Evolutionary conservation across 1,140 invertebrate genomes (phyloP), one percentile per base, ranked within the genome.

Genomic region (Drosophila sechellia): DNA sequence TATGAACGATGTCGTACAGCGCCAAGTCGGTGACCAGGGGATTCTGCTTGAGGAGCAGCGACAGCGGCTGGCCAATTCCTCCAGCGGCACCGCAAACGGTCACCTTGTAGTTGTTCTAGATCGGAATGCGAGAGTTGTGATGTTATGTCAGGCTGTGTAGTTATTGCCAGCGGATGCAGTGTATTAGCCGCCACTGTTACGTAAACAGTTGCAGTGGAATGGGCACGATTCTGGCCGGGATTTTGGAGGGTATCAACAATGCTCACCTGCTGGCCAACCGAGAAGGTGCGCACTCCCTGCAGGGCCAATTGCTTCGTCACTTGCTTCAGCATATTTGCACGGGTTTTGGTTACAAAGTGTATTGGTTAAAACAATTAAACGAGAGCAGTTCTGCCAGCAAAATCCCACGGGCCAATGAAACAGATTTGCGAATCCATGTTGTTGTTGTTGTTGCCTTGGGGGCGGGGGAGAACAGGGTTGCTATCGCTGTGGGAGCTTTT

Each of bases 61-160:
- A 97, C 79, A 99, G 93, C 6, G 99, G 99, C 93, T 99, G 99
- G 1, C 99, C 99, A 93, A 99, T 99, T 50, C 99, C 99, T 72
- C 99, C 99, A 90, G 96, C 95, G 1, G 98, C 99, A 58, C 99
- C 99, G 92, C 98, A 95, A 45, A 99, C 98, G 59, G 98, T 96
- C 17, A 99, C 99, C 95, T 98, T 98, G 78, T 94, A 92, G 79
- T 92, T 92, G 63, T 91, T 92, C 90, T 92, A 61, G 13, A 15
- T 10, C 34, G 27, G 5, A 69, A 13, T 50, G 12, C 6, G 2
- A 8, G 6, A 31, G 27, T 31, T 2, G 0, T 8, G 27, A 31
- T 31, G 6, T 35, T 57, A 35, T 40, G 35, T 25, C 12, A 27
- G 22, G 15, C 48, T 52, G n/a, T 27, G 34, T 50, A 34, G 34